These are phyloP conservation scores for Drosophila seguyi DNA, from an alignment of 1,140 invertebrate species.

Conservation along the genomic window DNA sequence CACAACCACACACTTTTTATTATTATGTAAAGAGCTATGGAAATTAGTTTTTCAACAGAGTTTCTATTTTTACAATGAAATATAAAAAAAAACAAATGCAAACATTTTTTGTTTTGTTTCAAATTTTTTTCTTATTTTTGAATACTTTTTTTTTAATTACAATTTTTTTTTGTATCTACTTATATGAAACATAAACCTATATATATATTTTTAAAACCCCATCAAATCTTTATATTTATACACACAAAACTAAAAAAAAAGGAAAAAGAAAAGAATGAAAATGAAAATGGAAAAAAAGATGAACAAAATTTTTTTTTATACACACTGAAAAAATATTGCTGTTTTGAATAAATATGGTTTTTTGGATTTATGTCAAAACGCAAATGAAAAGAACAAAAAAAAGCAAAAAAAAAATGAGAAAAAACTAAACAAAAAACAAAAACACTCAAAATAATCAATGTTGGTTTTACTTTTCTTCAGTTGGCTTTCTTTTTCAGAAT, in stretches of 20 bases:
- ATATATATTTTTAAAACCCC: conserved; percentile 30
- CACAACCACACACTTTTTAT: conserved; percentile 7
- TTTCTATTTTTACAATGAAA: conserved; percentile 38
- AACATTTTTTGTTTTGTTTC: conserved; percentile 22
- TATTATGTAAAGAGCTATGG: conserved; percentile 4
- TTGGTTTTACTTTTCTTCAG: conserved; percentile 60
- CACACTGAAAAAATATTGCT: conserved; percentile 53
- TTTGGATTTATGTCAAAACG: conserved; percentile 85
- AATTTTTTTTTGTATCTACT: conserved; percentile 18
- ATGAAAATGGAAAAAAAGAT: conserved; percentile 40
- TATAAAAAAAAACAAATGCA: conserved; percentile 1
- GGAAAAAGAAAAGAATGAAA: conserved; percentile 27
- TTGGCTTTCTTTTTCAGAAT: conserved; percentile 24
- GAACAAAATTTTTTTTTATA: conserved; percentile 64
- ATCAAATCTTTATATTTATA: conserved; percentile 38
- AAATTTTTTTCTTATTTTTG: conserved; percentile 27
- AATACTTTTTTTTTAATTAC: conserved; percentile 17
- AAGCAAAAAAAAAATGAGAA: conserved; percentile 23
- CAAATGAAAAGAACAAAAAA: conserved; percentile 58
- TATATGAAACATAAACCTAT: conserved; percentile 30
- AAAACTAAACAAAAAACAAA: conserved; percentile 50
- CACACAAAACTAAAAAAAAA: conserved; percentile 34
- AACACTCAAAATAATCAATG: conserved; percentile 55
- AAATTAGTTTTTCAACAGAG: conserved; percentile 18
- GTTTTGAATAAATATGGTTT: conserved; percentile 85